Base-by-base conservation (phyloP, 2,888 invertebrate genomes). In the Calliscelio sp. region DNA sequence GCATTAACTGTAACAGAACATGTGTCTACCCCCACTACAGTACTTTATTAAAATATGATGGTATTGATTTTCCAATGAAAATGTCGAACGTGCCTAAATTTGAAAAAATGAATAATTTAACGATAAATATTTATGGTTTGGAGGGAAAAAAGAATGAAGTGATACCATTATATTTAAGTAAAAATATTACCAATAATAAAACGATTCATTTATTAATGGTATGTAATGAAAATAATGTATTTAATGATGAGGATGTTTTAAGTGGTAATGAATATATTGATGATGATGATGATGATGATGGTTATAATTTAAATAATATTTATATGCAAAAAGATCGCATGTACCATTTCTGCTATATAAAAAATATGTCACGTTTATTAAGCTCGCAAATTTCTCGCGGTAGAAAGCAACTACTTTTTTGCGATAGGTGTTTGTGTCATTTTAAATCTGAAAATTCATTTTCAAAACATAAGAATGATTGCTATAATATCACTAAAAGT, bases 101-200 rank as follows among this genome's bases (percentile, higher is more conserved):
- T 74, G 51, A 74, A 24, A 63, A 63, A 51, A 57, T 71, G 57
- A 71, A 71, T 25, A 14, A 71, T 44, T 71, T 71, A 41, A 32
- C 46, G 5, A 66, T 70, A 6, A 70, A 70, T 28, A 55, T 70
- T 7, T 55, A 70, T 28, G 57, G 44, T 0, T 4, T 73, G 1
- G 32, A 63, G 16, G 25, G 28, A 10, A 25, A 22, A 25, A 46
- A 59, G 5, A 22, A 68, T 25, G 68, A 68, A 32, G 38, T 68
- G 1, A 8, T 41, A 0, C n/a, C 61, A 6, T 11, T 61, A 20
- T 61, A 61, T 61, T 41, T 41, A n/a, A 61, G 61, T 24, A 24
- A 38, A 24, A 11, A 24, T 14, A 11, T 41, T 41, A 11, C 41
- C 1, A 20, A 41, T 24, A 61, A 61, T 32, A 20, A 38, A 20